Conservation (phyloP, 2,113 vertebrate species). For the Danionella cerebrum region DNA sequence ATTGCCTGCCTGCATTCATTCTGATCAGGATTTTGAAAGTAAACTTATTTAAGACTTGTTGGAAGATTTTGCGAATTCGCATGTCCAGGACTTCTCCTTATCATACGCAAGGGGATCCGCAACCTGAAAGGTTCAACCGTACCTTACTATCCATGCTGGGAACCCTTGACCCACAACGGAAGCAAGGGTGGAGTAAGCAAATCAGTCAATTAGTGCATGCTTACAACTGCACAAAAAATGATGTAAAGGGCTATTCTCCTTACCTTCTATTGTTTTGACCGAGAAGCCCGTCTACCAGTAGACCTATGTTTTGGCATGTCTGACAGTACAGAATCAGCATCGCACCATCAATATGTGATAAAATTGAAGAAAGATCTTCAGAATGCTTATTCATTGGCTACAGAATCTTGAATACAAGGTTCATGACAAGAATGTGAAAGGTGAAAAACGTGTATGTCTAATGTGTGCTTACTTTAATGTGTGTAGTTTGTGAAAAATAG, state of each 20-base stretch:
- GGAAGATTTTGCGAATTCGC: background rate
- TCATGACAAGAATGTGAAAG: too few relatives aligned
- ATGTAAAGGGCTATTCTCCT: background rate
- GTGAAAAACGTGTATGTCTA: too few relatives aligned
- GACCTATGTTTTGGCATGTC: background rate
- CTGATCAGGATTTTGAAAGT: background rate
- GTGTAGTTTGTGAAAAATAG: too few relatives aligned
- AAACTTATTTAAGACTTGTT: background rate
- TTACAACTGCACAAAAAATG: background rate
- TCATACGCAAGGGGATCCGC: background rate
- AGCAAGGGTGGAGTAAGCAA: background rate
- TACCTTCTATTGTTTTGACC: background rate
- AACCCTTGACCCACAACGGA: background rate
- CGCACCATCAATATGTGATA: background rate
- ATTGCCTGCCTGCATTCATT: background rate
- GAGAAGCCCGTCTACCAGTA: background rate
- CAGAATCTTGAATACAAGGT: too few relatives aligned
- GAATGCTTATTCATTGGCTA: background rate
- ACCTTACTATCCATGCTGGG: background rate
- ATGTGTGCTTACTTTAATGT: too few relatives aligned
- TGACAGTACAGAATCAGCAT: background rate
- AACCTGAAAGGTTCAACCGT: background rate
- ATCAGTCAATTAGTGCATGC: background rate
- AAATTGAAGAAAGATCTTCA: background rate
- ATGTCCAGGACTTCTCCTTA: background rate